Percentiles rank a stretch among this genome's conserved stretches.
Evolutionary conservation across 2,797 vertebrate genomes (phyloP).

Genomic region (Rhinatrema bivittatum): DNA sequence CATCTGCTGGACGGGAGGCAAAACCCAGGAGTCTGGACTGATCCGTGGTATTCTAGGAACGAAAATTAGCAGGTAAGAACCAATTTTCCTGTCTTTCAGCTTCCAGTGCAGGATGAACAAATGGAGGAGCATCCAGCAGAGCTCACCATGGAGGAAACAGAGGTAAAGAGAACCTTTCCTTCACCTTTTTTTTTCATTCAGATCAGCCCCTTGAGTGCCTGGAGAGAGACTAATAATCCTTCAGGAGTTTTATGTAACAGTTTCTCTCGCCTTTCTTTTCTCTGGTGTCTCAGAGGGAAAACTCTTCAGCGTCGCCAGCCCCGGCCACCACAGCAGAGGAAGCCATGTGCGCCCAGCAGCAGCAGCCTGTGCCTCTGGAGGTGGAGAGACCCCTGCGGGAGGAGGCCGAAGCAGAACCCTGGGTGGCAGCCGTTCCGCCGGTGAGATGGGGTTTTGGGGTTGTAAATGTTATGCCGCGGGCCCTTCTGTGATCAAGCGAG

Average conservation of each 20-base stretch:
- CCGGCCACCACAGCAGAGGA: constrained; percentile 85
- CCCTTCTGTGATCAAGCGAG: neutral
- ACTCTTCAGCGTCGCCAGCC: constrained; percentile 65
- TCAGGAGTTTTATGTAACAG: neutral
- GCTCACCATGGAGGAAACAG: constrained; percentile 9
- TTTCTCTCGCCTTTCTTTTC: neutral
- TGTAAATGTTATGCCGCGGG: neutral
- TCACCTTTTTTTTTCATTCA: neutral
- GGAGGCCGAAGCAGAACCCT: constrained; percentile 68
- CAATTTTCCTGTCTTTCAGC: too few species aligned
- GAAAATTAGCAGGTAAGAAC: too few species aligned
- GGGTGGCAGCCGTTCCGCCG: constrained; percentile 78
- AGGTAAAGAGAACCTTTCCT: neutral
- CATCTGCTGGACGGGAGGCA: too few species aligned
- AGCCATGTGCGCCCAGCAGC: constrained; percentile 66
- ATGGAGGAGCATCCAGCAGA: constrained; percentile 51
- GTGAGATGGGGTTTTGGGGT: constrained; percentile 42
- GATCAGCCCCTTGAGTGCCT: too few species aligned
- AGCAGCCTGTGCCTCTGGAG: constrained; percentile 46
- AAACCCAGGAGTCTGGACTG: too few species aligned
- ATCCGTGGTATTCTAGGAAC: too few species aligned
- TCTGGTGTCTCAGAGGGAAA: constrained; percentile 49
- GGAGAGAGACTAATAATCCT: too few species aligned
- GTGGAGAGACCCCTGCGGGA: constrained; percentile 47
- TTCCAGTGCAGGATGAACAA: constrained; percentile 38